Percentiles rank a stretch among this genome's conserved stretches.
Evolutionary conservation across 2,888 invertebrate species (phyloP).

Genomic region (Himalopsyche tibetana): DNA sequence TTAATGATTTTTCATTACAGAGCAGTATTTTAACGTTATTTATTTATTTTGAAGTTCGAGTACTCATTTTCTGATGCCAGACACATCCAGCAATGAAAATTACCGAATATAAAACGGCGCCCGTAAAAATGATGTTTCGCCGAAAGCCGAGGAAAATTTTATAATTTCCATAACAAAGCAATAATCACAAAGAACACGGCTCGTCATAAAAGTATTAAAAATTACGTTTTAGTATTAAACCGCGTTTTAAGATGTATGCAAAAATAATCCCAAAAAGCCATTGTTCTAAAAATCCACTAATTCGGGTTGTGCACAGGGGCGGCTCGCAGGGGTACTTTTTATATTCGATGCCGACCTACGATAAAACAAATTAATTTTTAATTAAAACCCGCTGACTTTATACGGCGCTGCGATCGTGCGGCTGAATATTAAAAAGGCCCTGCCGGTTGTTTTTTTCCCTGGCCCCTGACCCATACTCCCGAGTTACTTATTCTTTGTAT

Average conservation of each 20-base stretch:
- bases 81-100: too few relatives aligned
- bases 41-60: too few relatives aligned
- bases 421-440: conserved; percentile 61
- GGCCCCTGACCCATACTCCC: conserved; percentile 46
- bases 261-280: conserved; percentile 21
- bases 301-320: conserved; percentile 15
- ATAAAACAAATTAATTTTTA: conserved; percentile 66
- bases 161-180: conserved; percentile 2
- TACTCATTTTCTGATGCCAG: too few relatives aligned
- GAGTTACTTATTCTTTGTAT: conserved; percentile 37
- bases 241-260: conserved; percentile 24
- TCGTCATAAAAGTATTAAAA: conserved; percentile 13
- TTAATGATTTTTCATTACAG: too few relatives aligned
- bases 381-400: conserved; percentile 65
- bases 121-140: neutral
- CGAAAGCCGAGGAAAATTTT: neutral
- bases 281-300: conserved; percentile 26
- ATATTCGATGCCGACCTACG: conserved; percentile 65
- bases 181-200: conserved; percentile 13
- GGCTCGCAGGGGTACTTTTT: conserved; percentile 54
- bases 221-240: conserved; percentile 25
- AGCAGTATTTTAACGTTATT: too few relatives aligned
- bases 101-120: too few relatives aligned
- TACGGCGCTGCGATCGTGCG: conserved; percentile 59
- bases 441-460: conserved; percentile 53